Conservation (phyloP, 2,113 vertebrate genomes). For the Bothrops jararaca region DNA sequence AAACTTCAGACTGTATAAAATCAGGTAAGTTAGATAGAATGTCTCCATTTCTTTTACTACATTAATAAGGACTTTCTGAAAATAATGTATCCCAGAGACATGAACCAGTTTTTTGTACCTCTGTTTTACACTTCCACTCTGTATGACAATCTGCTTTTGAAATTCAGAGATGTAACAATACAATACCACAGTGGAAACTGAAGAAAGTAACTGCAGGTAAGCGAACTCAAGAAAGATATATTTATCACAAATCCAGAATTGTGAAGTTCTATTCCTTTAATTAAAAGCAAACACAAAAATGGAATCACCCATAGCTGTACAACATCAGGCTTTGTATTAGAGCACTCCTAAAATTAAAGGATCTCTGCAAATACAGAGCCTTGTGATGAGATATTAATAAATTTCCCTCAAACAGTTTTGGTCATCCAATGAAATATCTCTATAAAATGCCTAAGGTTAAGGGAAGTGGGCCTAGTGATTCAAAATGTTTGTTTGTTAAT, state of each 20-base stretch:
- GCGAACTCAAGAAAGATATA: neutral
- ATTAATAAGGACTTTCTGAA: neutral
- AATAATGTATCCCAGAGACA: neutral
- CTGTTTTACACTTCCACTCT: neutral
- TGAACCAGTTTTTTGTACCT: neutral
- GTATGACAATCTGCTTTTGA: neutral
- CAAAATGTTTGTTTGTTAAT: neutral
- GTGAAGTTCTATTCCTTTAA: neutral
- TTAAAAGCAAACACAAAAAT: neutral
- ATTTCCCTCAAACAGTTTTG: neutral
- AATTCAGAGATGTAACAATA: neutral
- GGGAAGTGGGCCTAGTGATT: neutral
- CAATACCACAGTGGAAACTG: neutral
- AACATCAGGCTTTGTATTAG: neutral
- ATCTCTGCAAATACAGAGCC: neutral
- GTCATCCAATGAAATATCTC: neutral
- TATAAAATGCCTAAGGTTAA: neutral
- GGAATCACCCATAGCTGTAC: neutral
- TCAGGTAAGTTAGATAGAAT: slow-evolving; percentile 79
- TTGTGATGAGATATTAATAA: neutral
- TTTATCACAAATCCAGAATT: neutral
- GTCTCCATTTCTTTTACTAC: neutral
- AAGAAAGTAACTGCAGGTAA: neutral
- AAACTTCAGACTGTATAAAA: slow-evolving; percentile 87
- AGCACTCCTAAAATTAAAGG: neutral